Evolutionary conservation across 2,113 vertebrate species (phyloP).

Genomic region (Dendrocopos noguchii): DNA sequence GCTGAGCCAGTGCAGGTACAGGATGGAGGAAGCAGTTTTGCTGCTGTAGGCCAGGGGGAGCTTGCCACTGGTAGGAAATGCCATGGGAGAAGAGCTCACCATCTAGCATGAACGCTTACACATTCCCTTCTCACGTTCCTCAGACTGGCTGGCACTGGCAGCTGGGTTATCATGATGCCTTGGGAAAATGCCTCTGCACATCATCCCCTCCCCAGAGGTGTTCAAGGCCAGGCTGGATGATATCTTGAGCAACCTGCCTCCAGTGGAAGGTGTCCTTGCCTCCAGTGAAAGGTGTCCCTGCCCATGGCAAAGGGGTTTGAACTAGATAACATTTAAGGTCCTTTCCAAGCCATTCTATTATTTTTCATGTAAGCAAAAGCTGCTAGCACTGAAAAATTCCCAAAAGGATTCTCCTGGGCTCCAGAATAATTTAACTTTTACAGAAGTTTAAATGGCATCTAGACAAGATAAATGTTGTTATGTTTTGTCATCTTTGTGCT

Average conservation of each 20-base stretch:
- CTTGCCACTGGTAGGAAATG: not conserved
- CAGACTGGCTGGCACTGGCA: not conserved
- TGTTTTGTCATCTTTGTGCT: not conserved
- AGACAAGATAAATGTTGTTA: slow-evolving; percentile 1
- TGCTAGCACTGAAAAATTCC: slow-evolving; percentile 9
- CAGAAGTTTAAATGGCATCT: not conserved
- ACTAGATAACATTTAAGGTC: too few relatives aligned
- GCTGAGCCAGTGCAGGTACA: not conserved
- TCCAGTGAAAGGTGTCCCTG: too few relatives aligned
- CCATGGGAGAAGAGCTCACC: not conserved
- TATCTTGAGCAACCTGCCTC: too few relatives aligned
- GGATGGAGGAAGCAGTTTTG: not conserved
- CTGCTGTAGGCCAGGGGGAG: not conserved
- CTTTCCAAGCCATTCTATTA: too few relatives aligned
- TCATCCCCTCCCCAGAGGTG: not conserved
- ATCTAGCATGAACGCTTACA: not conserved
- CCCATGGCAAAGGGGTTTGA: too few relatives aligned
- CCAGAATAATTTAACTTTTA: slow-evolving; percentile 25
- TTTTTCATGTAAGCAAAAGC: not conserved
- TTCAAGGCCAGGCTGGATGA: too few relatives aligned
- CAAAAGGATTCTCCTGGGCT: slow-evolving; percentile 7
- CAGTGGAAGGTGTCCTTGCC: too few relatives aligned
- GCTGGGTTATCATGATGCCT: not conserved
- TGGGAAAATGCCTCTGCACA: not conserved
- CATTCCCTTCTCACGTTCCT: not conserved